Base-by-base conservation (phyloP, 2,797 vertebrate genomes). In the Vultur gryphus region DNA sequence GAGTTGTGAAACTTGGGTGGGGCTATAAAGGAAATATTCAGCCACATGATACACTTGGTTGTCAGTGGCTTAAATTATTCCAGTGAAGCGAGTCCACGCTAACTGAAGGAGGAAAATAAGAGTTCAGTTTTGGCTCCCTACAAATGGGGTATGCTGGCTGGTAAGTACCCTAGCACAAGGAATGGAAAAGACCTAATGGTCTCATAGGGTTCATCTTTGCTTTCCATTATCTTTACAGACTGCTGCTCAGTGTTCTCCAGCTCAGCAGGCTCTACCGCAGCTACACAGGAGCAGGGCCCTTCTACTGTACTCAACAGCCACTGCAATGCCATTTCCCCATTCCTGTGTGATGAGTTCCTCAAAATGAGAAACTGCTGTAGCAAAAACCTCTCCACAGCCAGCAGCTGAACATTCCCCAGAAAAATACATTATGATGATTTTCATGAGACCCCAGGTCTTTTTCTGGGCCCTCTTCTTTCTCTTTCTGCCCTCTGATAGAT, bases 1-100 rank as follows among this genome's bases (percentile, higher is more conserved):
- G 52, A 76, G n/a, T 94, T 97, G 67, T 94, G 96, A 89, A 97
- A 97, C 64, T 35, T 85, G 75, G 93, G 96, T 88, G 75, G 70
- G 55, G 80, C 52, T 89, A 76, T n/a, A 80, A 79, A 83, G 54
- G 18, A 92, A 83, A 70, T 82, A 90, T 55, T 90, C 55, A 87
- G 25, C 11, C 33, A 80, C 48, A 80, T 95, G 21, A 92, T 87
- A 66, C 23, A 57, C 20, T 79, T 77, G 25, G 51, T 88, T 84
- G 89, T 84, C 61, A 86, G 71, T 64, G 49, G 15, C 52, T 92
- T 80, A 71, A 93, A 44, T 83, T 93, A 90, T 79, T 92, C 86
- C 55, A 67, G 88, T 67, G 73, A 92, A 94, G 55, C 73, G 15
- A 67, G 46, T 33, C 55, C 41, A 12, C 2, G 7, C 33, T 82